Percentiles rank a stretch among this genome's conserved stretches.
Conservation (phyloP, 1,140 invertebrate genomes). For the Achatina immaculata region DNA sequence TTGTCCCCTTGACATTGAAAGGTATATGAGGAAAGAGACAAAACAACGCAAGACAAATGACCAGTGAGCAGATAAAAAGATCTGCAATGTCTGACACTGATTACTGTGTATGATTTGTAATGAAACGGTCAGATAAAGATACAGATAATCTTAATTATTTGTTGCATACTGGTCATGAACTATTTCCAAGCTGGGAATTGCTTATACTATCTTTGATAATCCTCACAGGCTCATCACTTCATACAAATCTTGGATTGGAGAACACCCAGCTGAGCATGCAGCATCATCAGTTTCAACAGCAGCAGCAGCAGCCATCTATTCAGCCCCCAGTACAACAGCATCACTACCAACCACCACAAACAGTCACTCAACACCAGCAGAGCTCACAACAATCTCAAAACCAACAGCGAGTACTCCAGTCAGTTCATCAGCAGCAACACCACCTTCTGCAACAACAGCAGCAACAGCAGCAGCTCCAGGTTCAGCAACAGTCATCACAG, state of each 20-base stretch:
- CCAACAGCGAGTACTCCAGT: slow-evolving; percentile 22
- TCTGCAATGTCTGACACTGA: no score
- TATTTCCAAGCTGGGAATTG: neutral
- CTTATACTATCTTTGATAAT: neutral
- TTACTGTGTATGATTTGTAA: no score
- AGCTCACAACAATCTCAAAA: slow-evolving; percentile 1
- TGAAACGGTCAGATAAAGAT: no score
- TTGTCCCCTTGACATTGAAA: no score
- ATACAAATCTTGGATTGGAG: slow-evolving; percentile 11
- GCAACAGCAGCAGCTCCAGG: slow-evolving; percentile 12
- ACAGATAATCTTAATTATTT: no score
- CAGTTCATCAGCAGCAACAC: slow-evolving; percentile 8
- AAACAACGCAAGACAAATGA: no score
- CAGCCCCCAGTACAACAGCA: slow-evolving; percentile 24
- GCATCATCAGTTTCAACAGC: slow-evolving; percentile 36
- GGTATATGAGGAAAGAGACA: no score
- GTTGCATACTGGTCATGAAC: no score
- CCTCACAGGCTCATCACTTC: neutral
- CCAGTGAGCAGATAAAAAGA: no score
- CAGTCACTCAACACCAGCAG: neutral
- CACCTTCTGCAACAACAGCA: slow-evolving; percentile 11
- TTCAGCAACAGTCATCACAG: slow-evolving; percentile 12
- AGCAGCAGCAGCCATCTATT: slow-evolving; percentile 25
- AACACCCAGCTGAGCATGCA: slow-evolving; percentile 22
- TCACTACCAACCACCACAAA: slow-evolving; percentile 15